These are phyloP conservation scores for Microtus montanus DNA, from an alignment of 2,113 vertebrate species.

Conservation along the genomic window DNA sequence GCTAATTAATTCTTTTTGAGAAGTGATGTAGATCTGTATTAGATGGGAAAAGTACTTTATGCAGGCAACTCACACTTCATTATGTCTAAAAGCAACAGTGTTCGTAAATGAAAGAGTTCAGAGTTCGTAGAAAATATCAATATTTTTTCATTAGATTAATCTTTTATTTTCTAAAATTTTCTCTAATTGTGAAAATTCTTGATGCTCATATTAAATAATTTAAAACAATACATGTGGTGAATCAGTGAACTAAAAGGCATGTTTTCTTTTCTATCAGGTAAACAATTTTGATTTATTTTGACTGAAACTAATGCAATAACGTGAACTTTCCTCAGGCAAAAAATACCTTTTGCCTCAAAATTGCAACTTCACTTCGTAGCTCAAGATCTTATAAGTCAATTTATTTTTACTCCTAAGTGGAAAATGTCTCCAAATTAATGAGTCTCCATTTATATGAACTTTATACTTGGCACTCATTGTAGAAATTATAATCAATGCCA, in stretches of 20 bases:
- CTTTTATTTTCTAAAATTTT: conserved; percentile 9
- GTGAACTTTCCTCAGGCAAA: not conserved
- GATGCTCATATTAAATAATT: conserved; percentile 35
- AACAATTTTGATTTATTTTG: conserved; percentile 26
- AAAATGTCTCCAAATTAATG: conserved; percentile 16
- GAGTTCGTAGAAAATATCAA: not conserved
- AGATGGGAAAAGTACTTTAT: conserved; percentile 11
- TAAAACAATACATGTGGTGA: not conserved
- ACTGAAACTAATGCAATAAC: not conserved
- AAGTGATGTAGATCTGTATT: conserved; percentile 35
- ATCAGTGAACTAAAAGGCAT: not conserved
- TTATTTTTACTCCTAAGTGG: conserved; percentile 24
- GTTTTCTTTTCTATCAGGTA: not conserved
- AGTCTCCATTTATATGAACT: not conserved
- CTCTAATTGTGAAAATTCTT: conserved; percentile 22
- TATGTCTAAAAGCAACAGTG: conserved; percentile 39
- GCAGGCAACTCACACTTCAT: conserved; percentile 49
- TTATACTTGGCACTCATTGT: conserved; percentile 33
- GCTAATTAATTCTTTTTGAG: conserved; percentile 67
- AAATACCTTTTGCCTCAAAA: conserved; percentile 36
- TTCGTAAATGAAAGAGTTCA: conserved; percentile 55
- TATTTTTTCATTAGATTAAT: conserved; percentile 20
- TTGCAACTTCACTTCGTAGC: not conserved
- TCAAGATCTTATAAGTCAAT: conserved; percentile 14
- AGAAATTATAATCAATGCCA: not conserved